phyloP scores from a whole-genome alignment of 2,888 invertebrate genomes.

The Dicycla oo region DNA sequence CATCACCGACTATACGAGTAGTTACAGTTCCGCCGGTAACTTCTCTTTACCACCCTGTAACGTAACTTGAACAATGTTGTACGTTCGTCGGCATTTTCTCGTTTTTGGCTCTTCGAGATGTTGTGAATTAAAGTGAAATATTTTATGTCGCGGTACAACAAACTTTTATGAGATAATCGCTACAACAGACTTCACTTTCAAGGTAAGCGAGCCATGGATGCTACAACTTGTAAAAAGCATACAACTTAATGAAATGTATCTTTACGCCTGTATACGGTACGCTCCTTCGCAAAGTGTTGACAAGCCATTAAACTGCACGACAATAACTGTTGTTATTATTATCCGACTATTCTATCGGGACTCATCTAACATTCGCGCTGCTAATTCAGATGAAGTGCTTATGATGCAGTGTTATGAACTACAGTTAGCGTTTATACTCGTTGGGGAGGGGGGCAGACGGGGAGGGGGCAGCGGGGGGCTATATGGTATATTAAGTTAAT shows the following conservation, averaged over 20 bases:
- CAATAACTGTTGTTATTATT: conserved; percentile 3
- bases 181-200: conserved; percentile 5
- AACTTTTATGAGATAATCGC: conserved; percentile 23
- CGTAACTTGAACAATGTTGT: conserved; percentile 5
- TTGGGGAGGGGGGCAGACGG: conserved; percentile 17
- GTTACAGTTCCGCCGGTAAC: conserved; percentile 12
- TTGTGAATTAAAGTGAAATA: conserved; percentile 13
- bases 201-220: conserved; percentile 1
- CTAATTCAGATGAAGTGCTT: conserved; percentile 33
- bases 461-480: conserved; percentile 28
- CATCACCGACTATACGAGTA: conserved; percentile 2
- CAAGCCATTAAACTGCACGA: background rate
- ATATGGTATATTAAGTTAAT: conserved; percentile 69
- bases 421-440: conserved; percentile 12
- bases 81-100: conserved; percentile 5
- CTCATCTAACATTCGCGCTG: conserved; percentile 1
- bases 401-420: conserved; percentile 25
- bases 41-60: conserved; percentile 1
- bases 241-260: background rate
- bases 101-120: conserved; percentile 2
- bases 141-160: conserved; percentile 6
- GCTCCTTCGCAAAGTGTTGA: background rate
- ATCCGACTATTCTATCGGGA: background rate
- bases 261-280: background rate
- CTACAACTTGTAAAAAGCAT: background rate